These are phyloP conservation scores for Hypselothyrea guttata DNA, from an alignment of 2,888 invertebrate genomes.

Conservation along the genomic window DNA sequence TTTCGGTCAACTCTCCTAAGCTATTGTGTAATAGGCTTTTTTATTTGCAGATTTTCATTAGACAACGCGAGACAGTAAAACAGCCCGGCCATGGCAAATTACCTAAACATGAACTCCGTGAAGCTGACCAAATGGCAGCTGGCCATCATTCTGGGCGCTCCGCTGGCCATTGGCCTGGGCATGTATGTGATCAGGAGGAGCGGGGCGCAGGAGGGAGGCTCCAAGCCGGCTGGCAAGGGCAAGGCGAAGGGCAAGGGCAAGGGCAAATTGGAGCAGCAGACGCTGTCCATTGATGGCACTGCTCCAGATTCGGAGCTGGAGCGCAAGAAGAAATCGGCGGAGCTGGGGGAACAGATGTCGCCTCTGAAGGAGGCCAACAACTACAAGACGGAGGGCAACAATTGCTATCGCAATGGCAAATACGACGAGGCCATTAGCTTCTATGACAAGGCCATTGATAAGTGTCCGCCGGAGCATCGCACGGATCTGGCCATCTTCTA, in stretches of 20 bases:
- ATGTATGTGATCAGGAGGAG: slow-evolving; percentile 84
- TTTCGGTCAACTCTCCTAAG: too few species aligned
- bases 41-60: slow-evolving; percentile 43
- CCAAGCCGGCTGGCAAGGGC: slow-evolving; percentile 13
- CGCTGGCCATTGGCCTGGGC: slow-evolving; percentile 91
- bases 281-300: slow-evolving; percentile 84
- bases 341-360: slow-evolving; percentile 81
- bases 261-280: slow-evolving; percentile 80
- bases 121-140: slow-evolving; percentile 90
- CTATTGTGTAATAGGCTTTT: too few species aligned
- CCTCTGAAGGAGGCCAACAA: slow-evolving; percentile 89
- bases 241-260: slow-evolving; percentile 31
- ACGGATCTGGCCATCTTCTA: slow-evolving; percentile 94
- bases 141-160: slow-evolving; percentile 91
- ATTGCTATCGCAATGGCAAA: slow-evolving; percentile 91
- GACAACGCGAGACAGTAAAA: slow-evolving; percentile 26
- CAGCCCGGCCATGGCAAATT: slow-evolving; percentile 72
- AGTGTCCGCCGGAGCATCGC: slow-evolving; percentile 89
- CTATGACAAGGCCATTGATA: slow-evolving; percentile 96
- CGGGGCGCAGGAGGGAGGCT: slow-evolving; percentile 15
- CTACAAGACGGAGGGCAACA: slow-evolving; percentile 94
- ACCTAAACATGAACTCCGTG: slow-evolving; percentile 71
- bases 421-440: slow-evolving; percentile 94
- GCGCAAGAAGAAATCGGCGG: slow-evolving; percentile 73
- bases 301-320: slow-evolving; percentile 83